phyloP scores from a whole-genome alignment of 2,888 invertebrate genomes.

The Nebria brevicollis region DNA sequence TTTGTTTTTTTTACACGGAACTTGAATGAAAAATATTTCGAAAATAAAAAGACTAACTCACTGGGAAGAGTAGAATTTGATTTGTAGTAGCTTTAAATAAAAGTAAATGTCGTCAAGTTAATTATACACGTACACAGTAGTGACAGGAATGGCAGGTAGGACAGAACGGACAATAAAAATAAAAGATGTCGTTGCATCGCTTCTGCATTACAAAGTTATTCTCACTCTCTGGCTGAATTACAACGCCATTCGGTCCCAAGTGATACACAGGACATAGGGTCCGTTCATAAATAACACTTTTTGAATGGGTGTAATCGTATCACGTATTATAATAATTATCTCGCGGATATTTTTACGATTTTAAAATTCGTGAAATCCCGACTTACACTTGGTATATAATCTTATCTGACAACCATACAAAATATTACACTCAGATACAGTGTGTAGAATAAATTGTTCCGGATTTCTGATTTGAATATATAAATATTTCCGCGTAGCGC shows the following conservation, averaged over 20 bases:
- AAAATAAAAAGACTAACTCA: too few relatives aligned
- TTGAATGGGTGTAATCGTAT: slow-evolving; percentile 9
- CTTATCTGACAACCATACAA: background rate
- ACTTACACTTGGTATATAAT: background rate
- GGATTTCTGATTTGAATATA: background rate
- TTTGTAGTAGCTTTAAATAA: slow-evolving; percentile 14
- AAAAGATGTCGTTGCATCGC: slow-evolving; percentile 4
- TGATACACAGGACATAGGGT: background rate
- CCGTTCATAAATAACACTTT: slow-evolving; percentile 27
- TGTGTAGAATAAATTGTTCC: background rate
- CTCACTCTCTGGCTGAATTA: background rate
- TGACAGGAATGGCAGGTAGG: background rate
- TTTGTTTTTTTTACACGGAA: too few relatives aligned
- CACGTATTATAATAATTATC: slow-evolving; percentile 35
- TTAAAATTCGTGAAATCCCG: background rate
- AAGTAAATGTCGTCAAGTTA: slow-evolving; percentile 12
- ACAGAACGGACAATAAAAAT: background rate
- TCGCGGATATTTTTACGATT: slow-evolving; percentile 37
- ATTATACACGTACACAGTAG: slow-evolving; percentile 5
- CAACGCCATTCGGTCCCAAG: background rate
- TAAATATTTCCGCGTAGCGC: background rate
- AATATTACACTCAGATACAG: background rate
- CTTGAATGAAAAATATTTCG: too few relatives aligned
- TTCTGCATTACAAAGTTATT: slow-evolving; percentile 20
- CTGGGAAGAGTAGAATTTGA: background rate